Evolutionary conservation across 2,888 invertebrate species (phyloP).

Genomic region (Julus scanicus): DNA sequence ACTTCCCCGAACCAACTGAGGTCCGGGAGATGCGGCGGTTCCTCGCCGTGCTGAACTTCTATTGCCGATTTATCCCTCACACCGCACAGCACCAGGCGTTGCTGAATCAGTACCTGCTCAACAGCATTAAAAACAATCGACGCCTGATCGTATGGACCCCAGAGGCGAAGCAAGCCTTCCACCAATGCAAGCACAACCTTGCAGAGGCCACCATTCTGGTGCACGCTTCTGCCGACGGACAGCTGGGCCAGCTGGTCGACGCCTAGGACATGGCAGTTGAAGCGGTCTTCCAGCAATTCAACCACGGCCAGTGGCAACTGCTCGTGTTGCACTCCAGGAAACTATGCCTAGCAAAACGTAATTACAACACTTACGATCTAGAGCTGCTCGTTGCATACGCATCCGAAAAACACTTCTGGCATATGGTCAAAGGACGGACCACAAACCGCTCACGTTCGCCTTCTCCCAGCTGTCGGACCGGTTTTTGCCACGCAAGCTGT

Average conservation of each 20-base stretch:
- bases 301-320: too few species aligned
- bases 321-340: too few species aligned
- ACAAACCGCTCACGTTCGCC: slow-evolving; percentile 62
- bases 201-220: neutral
- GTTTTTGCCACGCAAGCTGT: neutral
- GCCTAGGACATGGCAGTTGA: neutral
- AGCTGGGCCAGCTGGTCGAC: neutral
- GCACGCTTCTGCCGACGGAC: neutral
- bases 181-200: neutral
- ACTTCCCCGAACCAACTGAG: too few species aligned
- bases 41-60: too few species aligned
- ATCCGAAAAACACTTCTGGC: slow-evolving; percentile 57
- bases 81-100: neutral
- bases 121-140: neutral
- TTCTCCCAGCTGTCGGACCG: slow-evolving; percentile 59
- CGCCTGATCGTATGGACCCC: neutral
- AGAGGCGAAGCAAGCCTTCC: neutral
- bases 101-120: neutral
- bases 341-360: slow-evolving; percentile 62
- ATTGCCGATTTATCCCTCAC: too few species aligned
- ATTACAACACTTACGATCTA: slow-evolving; percentile 62
- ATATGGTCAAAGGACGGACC: slow-evolving; percentile 57
- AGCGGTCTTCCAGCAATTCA: neutral
- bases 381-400: slow-evolving; percentile 56
- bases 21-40: too few species aligned